Percentiles rank a stretch among this genome's conserved stretches.
These are phyloP conservation scores for Physocephala rufipes DNA, from an alignment of 2,888 invertebrate species.

Conservation along the genomic window DNA sequence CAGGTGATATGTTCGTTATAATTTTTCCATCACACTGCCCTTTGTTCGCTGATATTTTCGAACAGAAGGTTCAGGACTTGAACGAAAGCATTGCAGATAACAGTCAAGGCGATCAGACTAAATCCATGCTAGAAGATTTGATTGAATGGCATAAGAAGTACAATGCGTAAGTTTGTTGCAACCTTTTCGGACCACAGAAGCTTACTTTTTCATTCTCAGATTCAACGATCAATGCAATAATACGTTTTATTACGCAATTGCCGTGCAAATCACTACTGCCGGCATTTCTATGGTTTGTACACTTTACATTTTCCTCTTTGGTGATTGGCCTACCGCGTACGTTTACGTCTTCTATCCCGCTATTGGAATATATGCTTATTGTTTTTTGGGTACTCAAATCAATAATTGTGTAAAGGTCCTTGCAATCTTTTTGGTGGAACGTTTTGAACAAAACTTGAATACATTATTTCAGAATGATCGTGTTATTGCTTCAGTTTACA, in stretches of 20 bases:
- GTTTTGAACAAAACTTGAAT: too few relatives aligned
- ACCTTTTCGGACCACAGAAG: neutral
- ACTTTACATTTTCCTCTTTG: slow-evolving; percentile 6
- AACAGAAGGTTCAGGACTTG: slow-evolving; percentile 5
- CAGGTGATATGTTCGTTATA: slow-evolving; percentile 34
- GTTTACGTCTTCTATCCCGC: neutral
- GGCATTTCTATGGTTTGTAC: neutral
- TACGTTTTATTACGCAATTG: neutral
- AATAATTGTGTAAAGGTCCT: slow-evolving; percentile 1
- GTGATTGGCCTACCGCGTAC: neutral
- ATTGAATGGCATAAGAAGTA: slow-evolving; percentile 11
- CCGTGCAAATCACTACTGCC: neutral
- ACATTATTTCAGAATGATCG: neutral
- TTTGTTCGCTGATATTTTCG: slow-evolving; percentile 18
- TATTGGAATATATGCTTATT: slow-evolving; percentile 1
- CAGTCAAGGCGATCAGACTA: neutral
- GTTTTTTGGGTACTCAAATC: slow-evolving; percentile 3
- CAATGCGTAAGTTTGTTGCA: neutral
- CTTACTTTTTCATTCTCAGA: neutral
- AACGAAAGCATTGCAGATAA: neutral
- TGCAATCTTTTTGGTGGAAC: too few relatives aligned
- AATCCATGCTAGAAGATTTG: slow-evolving; percentile 5
- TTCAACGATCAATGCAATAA: neutral
- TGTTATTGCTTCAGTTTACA: neutral
- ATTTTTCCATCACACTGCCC: neutral